These are phyloP conservation scores for Drosophila phalerata DNA, from an alignment of 2,888 invertebrate species.

Conservation along the genomic window DNA sequence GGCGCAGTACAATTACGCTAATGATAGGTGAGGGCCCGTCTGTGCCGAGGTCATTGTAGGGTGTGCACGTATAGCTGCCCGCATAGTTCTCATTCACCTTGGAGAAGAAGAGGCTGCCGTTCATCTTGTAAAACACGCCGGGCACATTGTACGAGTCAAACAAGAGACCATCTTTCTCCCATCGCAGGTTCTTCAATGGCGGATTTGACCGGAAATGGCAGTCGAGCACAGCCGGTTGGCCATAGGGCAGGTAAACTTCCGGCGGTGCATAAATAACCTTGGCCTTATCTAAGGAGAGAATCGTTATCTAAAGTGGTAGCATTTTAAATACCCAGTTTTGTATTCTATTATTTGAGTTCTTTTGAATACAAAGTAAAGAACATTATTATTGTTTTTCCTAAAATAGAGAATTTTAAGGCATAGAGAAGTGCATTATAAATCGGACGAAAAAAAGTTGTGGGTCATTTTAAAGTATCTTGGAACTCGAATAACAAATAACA, in stretches of 20 bases:
- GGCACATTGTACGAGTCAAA: conserved; percentile 96
- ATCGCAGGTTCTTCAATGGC: conserved; percentile 93
- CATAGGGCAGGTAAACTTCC: conserved; percentile 93
- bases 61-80: conserved; percentile 96
- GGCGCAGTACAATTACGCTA: conserved; percentile 93
- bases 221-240: conserved; percentile 93
- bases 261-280: conserved; percentile 95
- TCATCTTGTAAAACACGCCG: conserved; percentile 93
- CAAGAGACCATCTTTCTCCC: conserved; percentile 97
- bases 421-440: too few species aligned
- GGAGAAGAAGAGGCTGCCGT: conserved; percentile 93
- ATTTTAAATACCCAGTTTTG: too few species aligned
- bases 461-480: too few species aligned
- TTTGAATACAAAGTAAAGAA: too few species aligned
- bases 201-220: conserved; percentile 97
- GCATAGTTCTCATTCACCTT: conserved; percentile 94
- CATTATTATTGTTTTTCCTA: too few species aligned
- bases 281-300: conserved; percentile 91
- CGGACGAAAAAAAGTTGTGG: too few species aligned
- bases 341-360: too few species aligned
- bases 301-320: neutral
- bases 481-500: too few species aligned
- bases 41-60: conserved; percentile 95
- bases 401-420: too few species aligned
- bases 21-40: conserved; percentile 94